A percentile compares a stretch with the other conserved stretches of the same genome.
Evolutionary conservation across 2,888 invertebrate genomes (phyloP).

Genomic region (Chydorus sphaericus): DNA sequence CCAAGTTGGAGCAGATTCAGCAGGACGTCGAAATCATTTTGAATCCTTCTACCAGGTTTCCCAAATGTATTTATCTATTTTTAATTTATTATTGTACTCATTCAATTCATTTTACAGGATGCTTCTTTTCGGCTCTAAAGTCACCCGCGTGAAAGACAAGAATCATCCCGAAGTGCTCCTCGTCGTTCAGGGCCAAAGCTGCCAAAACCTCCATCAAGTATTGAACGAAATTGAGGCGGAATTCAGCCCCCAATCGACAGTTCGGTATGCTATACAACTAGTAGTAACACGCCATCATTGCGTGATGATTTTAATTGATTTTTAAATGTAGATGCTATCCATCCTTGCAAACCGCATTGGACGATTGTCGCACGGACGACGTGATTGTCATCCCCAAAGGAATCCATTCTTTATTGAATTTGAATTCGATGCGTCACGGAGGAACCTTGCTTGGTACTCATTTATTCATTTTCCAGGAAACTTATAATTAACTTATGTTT

Average conservation of each 20-base stretch:
- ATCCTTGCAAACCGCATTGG: background rate
- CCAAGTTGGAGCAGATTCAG: constrained; percentile 3
- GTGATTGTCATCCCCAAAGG: constrained; percentile 1
- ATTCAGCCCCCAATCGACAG: background rate
- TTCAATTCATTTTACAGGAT: background rate
- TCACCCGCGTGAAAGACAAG: background rate
- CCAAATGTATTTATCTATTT: background rate
- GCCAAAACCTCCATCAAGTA: background rate
- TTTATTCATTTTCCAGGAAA: background rate
- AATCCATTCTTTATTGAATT: background rate
- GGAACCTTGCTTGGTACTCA: constrained; percentile 4
- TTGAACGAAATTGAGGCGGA: background rate
- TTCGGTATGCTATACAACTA: background rate
- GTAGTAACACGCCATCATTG: background rate
- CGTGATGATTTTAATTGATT: background rate
- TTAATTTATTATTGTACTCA: background rate
- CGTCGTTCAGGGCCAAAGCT: background rate
- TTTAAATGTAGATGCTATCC: constrained; percentile 6
- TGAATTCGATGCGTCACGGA: background rate
- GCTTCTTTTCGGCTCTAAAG: background rate
- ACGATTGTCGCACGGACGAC: constrained; percentile 1
- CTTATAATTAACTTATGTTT: background rate
- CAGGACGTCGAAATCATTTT: constrained; percentile 7
- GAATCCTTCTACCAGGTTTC: constrained; percentile 3
- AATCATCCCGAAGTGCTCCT: constrained; percentile 5